These are phyloP conservation scores for Psammodynastes pulverulentus DNA, from an alignment of 2,113 vertebrate species.

Conservation along the genomic window DNA sequence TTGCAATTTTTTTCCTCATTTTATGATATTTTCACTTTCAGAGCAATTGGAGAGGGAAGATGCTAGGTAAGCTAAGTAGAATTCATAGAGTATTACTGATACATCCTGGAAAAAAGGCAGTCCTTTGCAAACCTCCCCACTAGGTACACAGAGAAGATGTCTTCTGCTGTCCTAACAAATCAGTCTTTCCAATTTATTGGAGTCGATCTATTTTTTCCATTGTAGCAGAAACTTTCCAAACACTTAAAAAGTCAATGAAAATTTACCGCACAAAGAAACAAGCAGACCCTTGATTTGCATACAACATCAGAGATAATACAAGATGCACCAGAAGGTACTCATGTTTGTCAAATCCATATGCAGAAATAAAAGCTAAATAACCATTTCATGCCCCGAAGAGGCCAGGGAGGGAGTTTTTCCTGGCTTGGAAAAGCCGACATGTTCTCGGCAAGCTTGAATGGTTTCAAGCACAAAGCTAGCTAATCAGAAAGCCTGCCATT, in stretches of 20 bases:
- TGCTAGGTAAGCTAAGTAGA: background rate
- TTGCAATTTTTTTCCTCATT: background rate
- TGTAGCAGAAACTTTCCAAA: background rate
- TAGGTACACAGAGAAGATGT: background rate
- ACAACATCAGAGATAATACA: background rate
- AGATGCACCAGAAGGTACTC: background rate
- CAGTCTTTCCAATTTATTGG: background rate
- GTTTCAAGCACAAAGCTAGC: constrained; percentile 56
- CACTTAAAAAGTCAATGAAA: background rate
- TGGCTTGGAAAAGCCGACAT: constrained; percentile 27
- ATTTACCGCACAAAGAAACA: background rate
- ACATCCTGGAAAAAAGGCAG: background rate
- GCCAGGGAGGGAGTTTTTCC: constrained; percentile 1
- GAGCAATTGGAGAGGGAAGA: background rate
- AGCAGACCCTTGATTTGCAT: background rate
- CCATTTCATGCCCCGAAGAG: background rate
- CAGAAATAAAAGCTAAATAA: background rate
- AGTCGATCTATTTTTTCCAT: background rate
- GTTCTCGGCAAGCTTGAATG: constrained; percentile 46
- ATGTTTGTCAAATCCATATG: background rate
- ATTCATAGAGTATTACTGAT: background rate
- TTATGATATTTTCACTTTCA: background rate
- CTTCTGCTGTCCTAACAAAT: background rate
- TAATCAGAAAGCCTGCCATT: constrained; percentile 58
- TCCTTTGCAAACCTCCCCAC: accelerated